Percentiles rank a stretch among this genome's conserved stretches.
Conservation (phyloP, 2,888 invertebrate species). For the Cristatella mucedo region DNA sequence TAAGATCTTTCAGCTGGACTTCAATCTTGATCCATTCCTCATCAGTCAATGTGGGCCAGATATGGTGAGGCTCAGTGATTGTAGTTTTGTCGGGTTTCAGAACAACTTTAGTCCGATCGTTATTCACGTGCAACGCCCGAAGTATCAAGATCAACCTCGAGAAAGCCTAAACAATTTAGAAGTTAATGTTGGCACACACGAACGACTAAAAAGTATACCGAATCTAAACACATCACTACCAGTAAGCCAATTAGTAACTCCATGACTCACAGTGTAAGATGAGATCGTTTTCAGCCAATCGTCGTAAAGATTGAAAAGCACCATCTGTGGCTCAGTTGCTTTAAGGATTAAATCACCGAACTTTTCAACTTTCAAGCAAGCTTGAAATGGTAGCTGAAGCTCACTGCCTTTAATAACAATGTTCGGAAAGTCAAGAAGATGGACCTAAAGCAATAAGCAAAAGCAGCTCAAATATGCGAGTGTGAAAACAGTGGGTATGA, state of each 20-base stretch:
- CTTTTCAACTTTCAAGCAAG: conserved; percentile 91
- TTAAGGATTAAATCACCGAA: conserved; percentile 96
- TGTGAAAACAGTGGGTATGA: no score
- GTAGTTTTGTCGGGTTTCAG: conserved; percentile 98
- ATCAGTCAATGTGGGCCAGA: conserved; percentile 92
- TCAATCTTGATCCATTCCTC: conserved; percentile 99
- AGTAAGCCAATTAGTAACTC: conserved; percentile 6
- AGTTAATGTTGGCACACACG: neutral
- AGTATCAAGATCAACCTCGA: conserved; percentile 88
- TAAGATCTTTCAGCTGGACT: conserved; percentile 91
- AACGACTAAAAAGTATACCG: no score
- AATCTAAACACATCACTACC: no score
- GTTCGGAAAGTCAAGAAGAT: conserved; percentile 98
- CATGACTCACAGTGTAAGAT: conserved; percentile 63
- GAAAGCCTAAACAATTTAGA: conserved; percentile 54
- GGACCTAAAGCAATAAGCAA: conserved; percentile 47
- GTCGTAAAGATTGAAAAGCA: conserved; percentile 93
- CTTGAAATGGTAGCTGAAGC: conserved; percentile 86
- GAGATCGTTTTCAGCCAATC: conserved; percentile 99
- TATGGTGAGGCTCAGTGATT: conserved; percentile 95
- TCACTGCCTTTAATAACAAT: conserved; percentile 99
- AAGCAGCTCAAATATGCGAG: conserved; percentile 7
- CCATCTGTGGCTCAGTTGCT: conserved; percentile 99
- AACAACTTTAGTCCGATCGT: conserved; percentile 93
- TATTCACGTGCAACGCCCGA: conserved; percentile 92